Base-by-base conservation (phyloP, 2,888 invertebrate genomes). In the Cheilosia scutellata region DNA sequence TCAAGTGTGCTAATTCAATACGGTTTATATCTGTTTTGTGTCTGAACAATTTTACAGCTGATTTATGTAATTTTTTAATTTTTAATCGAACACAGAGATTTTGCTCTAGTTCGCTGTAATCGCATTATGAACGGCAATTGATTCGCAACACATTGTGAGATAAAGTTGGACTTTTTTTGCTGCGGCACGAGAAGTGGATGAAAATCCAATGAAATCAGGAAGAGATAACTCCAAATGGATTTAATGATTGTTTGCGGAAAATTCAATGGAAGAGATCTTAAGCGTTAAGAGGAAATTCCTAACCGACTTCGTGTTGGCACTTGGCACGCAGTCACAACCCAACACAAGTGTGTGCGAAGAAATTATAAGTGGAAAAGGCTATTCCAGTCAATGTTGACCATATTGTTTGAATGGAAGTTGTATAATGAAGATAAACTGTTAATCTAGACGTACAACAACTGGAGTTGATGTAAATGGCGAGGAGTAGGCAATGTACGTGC, bases 1-100 rank as follows among this genome's bases (percentile, higher is more conserved):
- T 82, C 77, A 71, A 71, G 82, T 82, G 82, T 77, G 71, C 25
- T 60, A 60, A 80, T 60, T 57, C 49, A 2, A 51, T 37, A 58
- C 31, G 25, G 63, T 60, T 66, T 25, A 9, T 44, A 51, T 33
- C 31, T 42, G 11, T 40, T 16, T 51, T 37, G 7, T 13, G 9
- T 20, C 7, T 47, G 11, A 44, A 44, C 25, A 42, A 75, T 71
- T 82, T 82, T 33, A 82, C 65, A 71, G 65, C 27, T 82, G 77
- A 82, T 71, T 82, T 70, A 65, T 80, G 44, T 37, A 37, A 4
- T 37, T 37, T 37, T 5, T 37, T 62, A 68, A 80, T 80, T 62
- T 68, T 57, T 63, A 70, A 76, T 75, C 76, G 57, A 82, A 75
- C 47, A 70, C 44, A 55, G 47, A 53, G 57, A 63, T 57, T 40